phyloP scores from a whole-genome alignment of 1,140 invertebrate genomes.

The Lepidurus apus region DNA sequence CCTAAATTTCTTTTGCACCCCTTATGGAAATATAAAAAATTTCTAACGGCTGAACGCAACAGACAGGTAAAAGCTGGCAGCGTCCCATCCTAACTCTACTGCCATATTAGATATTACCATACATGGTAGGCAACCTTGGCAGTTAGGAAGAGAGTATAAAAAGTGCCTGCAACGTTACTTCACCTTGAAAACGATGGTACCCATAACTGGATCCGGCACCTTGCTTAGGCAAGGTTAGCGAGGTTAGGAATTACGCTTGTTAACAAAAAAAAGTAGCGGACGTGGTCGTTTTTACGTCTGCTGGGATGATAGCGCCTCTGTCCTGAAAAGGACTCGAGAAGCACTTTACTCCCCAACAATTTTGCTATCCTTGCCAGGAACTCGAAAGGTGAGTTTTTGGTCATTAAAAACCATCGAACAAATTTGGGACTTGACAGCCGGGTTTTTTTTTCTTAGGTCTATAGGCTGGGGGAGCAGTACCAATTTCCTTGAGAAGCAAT shows the following conservation, averaged over 20 bases:
- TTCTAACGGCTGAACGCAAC: too few relatives aligned
- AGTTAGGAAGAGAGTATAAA: not conserved
- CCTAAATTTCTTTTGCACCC: too few relatives aligned
- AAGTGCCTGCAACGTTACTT: not conserved
- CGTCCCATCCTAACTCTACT: not conserved
- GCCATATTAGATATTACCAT: not conserved
- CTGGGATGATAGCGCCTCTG: not conserved
- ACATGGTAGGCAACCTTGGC: conserved; percentile 13
- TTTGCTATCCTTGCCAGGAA: not conserved
- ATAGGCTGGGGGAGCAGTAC: not conserved
- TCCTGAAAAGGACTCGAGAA: not conserved
- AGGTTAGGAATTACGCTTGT: not conserved
- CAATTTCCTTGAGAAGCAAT: not conserved
- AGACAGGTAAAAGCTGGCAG: not conserved
- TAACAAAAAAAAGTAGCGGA: too few relatives aligned
- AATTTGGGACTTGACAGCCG: not conserved
- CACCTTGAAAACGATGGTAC: not conserved
- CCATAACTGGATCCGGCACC: not conserved
- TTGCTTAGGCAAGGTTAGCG: not conserved
- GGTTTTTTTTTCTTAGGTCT: not conserved
- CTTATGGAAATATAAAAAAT: too few relatives aligned
- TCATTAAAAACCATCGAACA: not conserved
- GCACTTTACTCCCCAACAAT: not conserved
- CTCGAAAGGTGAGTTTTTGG: not conserved
- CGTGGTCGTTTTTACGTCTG: not conserved